A percentile compares a stretch with the other conserved stretches of the same genome.
phyloP scores from a whole-genome alignment of 2,888 invertebrate genomes.

The Acholoe squamosa region DNA sequence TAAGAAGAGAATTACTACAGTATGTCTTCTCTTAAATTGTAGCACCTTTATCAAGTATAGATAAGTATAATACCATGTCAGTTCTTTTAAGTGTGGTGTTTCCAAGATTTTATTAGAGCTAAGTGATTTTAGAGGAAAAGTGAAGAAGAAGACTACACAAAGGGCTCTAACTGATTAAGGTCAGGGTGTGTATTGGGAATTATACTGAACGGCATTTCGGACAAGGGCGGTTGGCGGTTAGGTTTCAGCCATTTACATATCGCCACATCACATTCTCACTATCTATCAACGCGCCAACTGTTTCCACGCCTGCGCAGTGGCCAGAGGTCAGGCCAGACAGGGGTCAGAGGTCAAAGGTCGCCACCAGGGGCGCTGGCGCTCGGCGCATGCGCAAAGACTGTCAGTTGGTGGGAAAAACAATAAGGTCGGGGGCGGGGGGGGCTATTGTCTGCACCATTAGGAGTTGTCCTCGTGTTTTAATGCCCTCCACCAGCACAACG shows the following conservation, averaged over 20 bases:
- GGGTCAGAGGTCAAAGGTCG: constrained; percentile 6
- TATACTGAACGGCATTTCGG: too few species aligned
- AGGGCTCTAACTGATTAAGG: too few species aligned
- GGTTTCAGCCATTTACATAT: constrained; percentile 29
- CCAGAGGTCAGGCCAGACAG: neutral
- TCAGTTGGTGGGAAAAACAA: neutral
- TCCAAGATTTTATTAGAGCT: too few species aligned
- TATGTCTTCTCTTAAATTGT: too few species aligned
- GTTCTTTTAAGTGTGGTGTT: too few species aligned
- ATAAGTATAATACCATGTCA: too few species aligned
- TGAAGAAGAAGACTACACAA: too few species aligned
- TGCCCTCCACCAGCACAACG: neutral
- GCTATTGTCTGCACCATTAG: neutral
- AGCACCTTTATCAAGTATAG: too few species aligned
- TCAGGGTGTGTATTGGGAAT: too few species aligned
- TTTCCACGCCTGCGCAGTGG: neutral
- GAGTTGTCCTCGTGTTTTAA: neutral
- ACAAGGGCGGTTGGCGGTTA: neutral
- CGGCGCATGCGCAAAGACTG: constrained; percentile 6
- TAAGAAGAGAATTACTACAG: too few species aligned
- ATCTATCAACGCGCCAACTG: constrained; percentile 4
- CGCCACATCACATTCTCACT: constrained; percentile 28
- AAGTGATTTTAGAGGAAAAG: too few species aligned
- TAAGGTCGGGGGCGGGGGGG: neutral
- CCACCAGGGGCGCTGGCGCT: neutral